Conservation (phyloP, 2,113 vertebrate genomes). For the Tenrec ecaudatus region DNA sequence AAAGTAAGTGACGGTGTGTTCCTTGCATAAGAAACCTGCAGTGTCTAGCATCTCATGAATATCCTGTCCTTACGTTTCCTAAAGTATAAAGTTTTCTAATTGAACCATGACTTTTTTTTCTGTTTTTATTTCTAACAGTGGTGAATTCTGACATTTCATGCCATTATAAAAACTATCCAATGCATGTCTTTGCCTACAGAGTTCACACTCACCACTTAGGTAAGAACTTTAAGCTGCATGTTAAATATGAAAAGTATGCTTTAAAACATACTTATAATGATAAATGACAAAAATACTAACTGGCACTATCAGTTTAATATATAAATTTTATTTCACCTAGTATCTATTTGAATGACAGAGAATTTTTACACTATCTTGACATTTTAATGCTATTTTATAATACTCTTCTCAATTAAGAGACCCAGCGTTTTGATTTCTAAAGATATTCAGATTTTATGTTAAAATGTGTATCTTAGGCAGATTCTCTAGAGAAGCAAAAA, state of each 20-base stretch:
- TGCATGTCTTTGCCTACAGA: conserved; percentile 98
- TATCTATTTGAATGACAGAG: not conserved
- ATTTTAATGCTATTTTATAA: not conserved
- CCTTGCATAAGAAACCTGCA: not conserved
- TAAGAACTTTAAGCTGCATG: conserved; percentile 83
- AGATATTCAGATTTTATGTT: conserved; percentile 56
- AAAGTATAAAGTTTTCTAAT: conserved; percentile 36
- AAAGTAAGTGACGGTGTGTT: not conserved
- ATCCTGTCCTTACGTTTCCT: not conserved
- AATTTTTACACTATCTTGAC: conserved; percentile 4
- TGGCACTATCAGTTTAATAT: not conserved
- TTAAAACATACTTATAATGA: not conserved
- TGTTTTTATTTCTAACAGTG: conserved; percentile 85
- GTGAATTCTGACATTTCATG: conserved; percentile 96
- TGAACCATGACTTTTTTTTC: conserved; percentile 57
- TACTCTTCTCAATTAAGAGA: conserved; percentile 41
- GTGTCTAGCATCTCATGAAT: not conserved
- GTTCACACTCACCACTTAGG: conserved; percentile 97
- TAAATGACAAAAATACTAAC: not conserved
- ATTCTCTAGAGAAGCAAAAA: no score
- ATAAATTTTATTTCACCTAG: conserved; percentile 2
- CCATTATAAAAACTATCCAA: conserved; percentile 92
- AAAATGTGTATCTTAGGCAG: not conserved
- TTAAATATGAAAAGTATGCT: not conserved
- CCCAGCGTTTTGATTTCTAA: not conserved